phyloP scores from a whole-genome alignment of 2,888 invertebrate species.

The Nebria brevicollis region DNA sequence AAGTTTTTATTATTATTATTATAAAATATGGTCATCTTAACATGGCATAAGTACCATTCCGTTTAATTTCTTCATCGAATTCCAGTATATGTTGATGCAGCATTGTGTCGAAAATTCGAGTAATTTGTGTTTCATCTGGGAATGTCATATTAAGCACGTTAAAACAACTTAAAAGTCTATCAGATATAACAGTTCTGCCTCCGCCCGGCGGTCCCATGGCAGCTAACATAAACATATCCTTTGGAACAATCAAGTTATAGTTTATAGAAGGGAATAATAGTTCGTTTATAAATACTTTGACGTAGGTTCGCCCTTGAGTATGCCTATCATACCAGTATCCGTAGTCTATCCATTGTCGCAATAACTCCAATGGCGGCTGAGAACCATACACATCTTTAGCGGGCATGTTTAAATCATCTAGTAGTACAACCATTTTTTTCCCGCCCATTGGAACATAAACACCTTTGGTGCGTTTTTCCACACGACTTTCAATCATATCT shows the following conservation, averaged over 20 bases:
- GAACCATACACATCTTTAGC: conserved; percentile 89
- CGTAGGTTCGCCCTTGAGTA: conserved; percentile 80
- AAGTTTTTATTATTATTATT: neutral
- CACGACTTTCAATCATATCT: conserved; percentile 84
- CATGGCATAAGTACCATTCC: conserved; percentile 66
- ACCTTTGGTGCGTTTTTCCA: conserved; percentile 89
- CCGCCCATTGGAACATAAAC: conserved; percentile 83
- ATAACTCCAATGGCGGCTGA: conserved; percentile 86
- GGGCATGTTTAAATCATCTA: conserved; percentile 96
- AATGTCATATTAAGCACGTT: conserved; percentile 82
- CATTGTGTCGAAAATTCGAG: conserved; percentile 87
- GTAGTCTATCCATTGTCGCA: conserved; percentile 88
- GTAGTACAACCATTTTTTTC: conserved; percentile 85
- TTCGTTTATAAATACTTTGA: conserved; percentile 67
- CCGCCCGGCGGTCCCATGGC: conserved; percentile 92
- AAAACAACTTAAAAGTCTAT: conserved; percentile 82
- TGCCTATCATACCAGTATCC: conserved; percentile 89
- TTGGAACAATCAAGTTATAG: conserved; percentile 46
- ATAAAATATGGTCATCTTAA: conserved; percentile 6
- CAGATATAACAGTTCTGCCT: conserved; percentile 81
- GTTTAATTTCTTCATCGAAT: conserved; percentile 83
- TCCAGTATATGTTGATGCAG: conserved; percentile 79
- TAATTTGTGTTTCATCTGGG: conserved; percentile 80
- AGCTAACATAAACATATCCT: conserved; percentile 81
- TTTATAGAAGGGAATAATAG: neutral